Conservation (phyloP, 2,888 invertebrate species). For the Colletes collaris region DNA sequence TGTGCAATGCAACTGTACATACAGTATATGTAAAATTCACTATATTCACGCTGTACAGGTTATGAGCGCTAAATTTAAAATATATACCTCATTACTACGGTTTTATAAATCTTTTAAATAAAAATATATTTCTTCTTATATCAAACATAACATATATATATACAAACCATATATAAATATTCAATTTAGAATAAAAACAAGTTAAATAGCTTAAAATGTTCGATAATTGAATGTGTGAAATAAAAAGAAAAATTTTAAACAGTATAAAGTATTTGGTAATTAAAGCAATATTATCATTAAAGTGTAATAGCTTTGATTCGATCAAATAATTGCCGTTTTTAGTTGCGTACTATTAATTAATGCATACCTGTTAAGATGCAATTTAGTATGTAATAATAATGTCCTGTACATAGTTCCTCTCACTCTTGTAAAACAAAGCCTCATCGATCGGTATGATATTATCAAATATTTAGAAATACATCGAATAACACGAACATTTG, state of each 20-base stretch:
- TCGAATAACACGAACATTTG: not conserved
- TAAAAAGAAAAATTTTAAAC: not conserved
- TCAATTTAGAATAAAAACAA: not conserved
- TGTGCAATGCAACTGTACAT: not conserved
- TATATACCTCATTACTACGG: not conserved
- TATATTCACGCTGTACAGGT: not conserved
- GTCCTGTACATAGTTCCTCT: not conserved
- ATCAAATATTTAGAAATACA: not conserved
- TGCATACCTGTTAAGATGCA: not conserved
- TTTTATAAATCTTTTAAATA: not conserved
- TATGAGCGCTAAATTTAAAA: constrained; percentile 21
- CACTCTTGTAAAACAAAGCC: not conserved
- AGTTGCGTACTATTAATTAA: no score
- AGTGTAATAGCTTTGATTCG: not conserved
- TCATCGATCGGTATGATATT: not conserved
- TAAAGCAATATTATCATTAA: not conserved
- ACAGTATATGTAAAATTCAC: not conserved
- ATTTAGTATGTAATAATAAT: not conserved
- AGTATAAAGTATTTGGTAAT: not conserved
- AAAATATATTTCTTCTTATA: no score
- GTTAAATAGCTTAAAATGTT: no score
- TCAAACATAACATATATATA: no score
- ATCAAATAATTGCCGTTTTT: not conserved
- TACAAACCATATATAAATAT: not conserved
- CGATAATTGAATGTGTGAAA: no score